Evolutionary conservation across 2,888 invertebrate genomes (phyloP).

Genomic region (Leucoptera coffeella): DNA sequence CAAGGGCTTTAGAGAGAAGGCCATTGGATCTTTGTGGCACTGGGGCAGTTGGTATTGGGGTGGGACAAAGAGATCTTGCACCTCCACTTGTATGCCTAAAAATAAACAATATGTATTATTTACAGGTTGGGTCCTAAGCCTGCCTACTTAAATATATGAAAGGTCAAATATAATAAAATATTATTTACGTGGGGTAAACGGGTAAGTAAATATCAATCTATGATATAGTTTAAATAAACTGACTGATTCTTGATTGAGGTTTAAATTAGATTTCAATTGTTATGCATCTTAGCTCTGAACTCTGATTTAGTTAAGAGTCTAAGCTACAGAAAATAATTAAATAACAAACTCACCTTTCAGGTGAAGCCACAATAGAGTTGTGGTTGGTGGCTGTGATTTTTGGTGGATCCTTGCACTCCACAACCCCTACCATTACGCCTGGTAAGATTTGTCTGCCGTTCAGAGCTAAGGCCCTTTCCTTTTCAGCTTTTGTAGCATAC

Average conservation of each 20-base stretch:
- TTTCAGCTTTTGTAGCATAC: constrained; percentile 77
- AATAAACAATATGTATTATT: constrained; percentile 1
- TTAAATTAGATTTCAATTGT: no score
- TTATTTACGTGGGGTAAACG: background rate
- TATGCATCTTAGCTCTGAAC: no score
- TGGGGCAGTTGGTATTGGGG: constrained; percentile 55
- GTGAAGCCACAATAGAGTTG: constrained; percentile 23
- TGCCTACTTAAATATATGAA: no score
- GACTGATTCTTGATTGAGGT: no score
- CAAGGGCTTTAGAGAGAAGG: constrained; percentile 75
- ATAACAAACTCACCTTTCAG: constrained; percentile 41
- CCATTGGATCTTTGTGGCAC: constrained; percentile 76
- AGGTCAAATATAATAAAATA: no score
- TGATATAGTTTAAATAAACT: no score
- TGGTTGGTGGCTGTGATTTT: constrained; percentile 22
- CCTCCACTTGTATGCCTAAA: constrained; percentile 24
- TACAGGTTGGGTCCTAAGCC: no score
- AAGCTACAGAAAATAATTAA: no score
- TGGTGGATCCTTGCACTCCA: constrained; percentile 69
- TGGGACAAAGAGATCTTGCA: constrained; percentile 42
- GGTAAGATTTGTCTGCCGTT: constrained; percentile 82
- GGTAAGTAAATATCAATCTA: background rate
- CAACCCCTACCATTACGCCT: constrained; percentile 87
- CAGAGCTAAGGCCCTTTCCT: constrained; percentile 78
- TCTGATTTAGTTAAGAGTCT: no score